Base-by-base conservation (phyloP, 1,140 invertebrate species). In the Drosophila mayri region DNA sequence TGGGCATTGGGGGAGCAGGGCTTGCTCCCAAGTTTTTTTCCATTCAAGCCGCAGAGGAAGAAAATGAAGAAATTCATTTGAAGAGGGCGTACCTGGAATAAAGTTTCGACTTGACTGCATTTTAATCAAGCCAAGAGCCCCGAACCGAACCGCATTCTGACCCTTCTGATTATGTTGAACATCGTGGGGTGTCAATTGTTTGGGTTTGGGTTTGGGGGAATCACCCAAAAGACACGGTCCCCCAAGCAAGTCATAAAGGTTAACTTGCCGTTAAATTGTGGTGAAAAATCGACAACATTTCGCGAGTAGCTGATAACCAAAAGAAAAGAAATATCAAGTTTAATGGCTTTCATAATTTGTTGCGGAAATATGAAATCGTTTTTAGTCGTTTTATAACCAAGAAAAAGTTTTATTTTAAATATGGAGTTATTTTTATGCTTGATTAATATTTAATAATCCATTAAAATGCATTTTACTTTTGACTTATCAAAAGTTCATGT, bases 51-150 rank as follows among this genome's bases (percentile, higher is more conserved):
- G 57, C 67, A 40, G 63, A 52, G 44, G 28, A 78, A 11, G 41
- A 43, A 79, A 67, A 70, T 65, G 68, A 73, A 67, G 76, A 84
- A 88, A 88, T 84, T 87, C 80, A 87, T 88, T 87, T 79, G 66
- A 16, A 37, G 37, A 35, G 47, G 49, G 63, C 46, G 43, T 82
- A 87, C 70, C 47, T 75, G 72, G 61, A 72, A 66, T 71, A 72
- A 84, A 79, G 63, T 88, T 88, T 88, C 85, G 50, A 85, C 85
- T 90, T 88, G 81, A 88, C 85, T 88, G 85, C 85, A 88, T 90
- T 88, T 88, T 88, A 88, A 88, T 88, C 85, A 88, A 88, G 81
- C 66, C 81, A 55, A 82, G 63, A 84, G 85, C 67, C 59, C 60
- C 66, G 71, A 82, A 72, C 67, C 70, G 37, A 81, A 61, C 59